Conservation (phyloP, 2,113 vertebrate species). For the Ciconia stormi region DNA sequence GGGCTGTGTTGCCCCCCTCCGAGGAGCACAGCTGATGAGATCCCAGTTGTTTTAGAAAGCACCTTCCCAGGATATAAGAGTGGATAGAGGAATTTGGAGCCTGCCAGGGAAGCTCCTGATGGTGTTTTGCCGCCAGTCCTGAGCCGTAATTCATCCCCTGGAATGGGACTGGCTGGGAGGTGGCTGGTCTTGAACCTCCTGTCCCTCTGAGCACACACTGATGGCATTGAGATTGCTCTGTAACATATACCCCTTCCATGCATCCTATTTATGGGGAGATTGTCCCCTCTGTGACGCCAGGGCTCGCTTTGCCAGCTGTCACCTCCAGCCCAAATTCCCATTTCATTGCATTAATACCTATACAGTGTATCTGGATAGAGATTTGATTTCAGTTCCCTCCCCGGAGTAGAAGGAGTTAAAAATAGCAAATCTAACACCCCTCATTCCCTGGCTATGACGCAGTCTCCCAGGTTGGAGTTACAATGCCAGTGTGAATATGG, state of each 20-base stretch:
- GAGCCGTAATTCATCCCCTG: slow-evolving; percentile 23
- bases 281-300: slow-evolving; percentile 41
- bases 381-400: slow-evolving; percentile 28
- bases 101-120: neutral
- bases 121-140: neutral
- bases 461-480: slow-evolving; percentile 44
- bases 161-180: neutral
- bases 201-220: neutral
- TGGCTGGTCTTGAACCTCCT: neutral
- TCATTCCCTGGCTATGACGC: slow-evolving; percentile 39
- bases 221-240: neutral
- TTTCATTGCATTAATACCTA: neutral
- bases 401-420: slow-evolving; percentile 40
- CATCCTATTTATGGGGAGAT: slow-evolving; percentile 39
- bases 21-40: neutral
- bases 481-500: neutral
- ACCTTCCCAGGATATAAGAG: neutral
- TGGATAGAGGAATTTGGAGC: neutral
- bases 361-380: neutral
- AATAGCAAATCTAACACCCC: slow-evolving; percentile 40
- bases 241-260: neutral
- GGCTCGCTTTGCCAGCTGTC: slow-evolving; percentile 31
- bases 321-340: slow-evolving; percentile 20
- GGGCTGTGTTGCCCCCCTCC: neutral
- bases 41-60: neutral